Conservation (phyloP, 2,113 vertebrate genomes). For the Albula goreensis region DNA sequence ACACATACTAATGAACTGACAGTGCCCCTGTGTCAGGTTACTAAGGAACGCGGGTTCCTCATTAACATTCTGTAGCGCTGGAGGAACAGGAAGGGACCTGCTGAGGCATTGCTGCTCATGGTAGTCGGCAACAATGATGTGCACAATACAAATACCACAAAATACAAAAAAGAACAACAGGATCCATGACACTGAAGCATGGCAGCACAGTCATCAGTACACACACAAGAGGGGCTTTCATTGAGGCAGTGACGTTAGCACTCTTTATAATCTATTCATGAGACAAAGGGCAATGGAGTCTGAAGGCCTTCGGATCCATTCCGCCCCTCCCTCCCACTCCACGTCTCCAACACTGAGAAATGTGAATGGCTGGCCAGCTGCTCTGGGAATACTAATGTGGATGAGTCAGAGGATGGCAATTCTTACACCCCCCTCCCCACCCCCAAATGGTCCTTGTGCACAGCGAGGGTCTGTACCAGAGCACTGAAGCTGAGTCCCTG, state of each 20-base stretch:
- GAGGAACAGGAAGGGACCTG: conserved; percentile 14
- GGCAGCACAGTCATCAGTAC: neutral
- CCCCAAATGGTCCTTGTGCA: neutral
- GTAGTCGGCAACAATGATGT: neutral
- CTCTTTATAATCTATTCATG: conserved; percentile 49
- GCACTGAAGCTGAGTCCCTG: conserved; percentile 29
- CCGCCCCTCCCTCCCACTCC: conserved; percentile 31
- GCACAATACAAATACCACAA: neutral
- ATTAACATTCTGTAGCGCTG: conserved; percentile 35
- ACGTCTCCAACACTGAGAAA: conserved; percentile 26
- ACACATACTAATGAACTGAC: conserved; percentile 31
- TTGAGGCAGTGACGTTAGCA: conserved; percentile 27
- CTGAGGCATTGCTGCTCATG: conserved; percentile 18
- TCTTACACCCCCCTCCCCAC: neutral
- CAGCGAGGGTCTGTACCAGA: neutral
- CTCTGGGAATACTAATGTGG: conserved; percentile 46
- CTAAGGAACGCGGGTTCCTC: conserved; percentile 29
- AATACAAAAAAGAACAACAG: neutral
- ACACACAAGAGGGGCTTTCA: neutral
- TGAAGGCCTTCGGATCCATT: conserved; percentile 42
- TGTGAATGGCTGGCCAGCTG: conserved; percentile 49
- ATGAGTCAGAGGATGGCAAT: conserved; percentile 40
- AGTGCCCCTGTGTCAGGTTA: conserved; percentile 37
- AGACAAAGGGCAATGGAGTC: conserved; percentile 29
- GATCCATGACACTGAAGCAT: neutral